Base-by-base conservation (phyloP, 2,888 invertebrate genomes). In the Drosophila putrida region DNA sequence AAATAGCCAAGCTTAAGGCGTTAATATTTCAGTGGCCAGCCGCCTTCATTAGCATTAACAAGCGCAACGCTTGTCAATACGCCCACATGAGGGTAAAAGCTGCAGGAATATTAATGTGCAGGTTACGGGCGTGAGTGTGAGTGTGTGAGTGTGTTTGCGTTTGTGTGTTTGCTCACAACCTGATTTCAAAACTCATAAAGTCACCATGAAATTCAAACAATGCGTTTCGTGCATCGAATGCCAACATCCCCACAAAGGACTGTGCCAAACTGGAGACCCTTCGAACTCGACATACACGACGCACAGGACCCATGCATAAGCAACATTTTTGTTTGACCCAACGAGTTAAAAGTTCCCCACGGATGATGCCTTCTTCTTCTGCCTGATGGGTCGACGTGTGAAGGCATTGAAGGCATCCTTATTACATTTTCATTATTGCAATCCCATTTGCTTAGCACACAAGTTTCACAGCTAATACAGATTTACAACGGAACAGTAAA, bases 131-230 rank as follows among this genome's bases (percentile, higher is more conserved):
- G 49, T 39, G 60, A 36, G 49, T 35, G 47, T 49, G 53, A 11
- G 46, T 25, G 60, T 39, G 49, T 35, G 47, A 51, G 53, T 13
- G 46, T 25, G 58, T 65, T 64, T 67, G 57, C 53, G 59, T 62
- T 71, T 63, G 74, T 71, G 64, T 85, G 84, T 77, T 84, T 77
- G 69, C 69, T 69, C 71, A 59, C 75, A 80, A 80, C 78, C 81
- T 78, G 85, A 86, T 86, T 88, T 89, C 85, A 82, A 86, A 86
- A 88, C 85, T 86, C 85, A 86, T 86, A 86, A 86, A 89, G 85
- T 89, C 89, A 88, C 89, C 89, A 89, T 86, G 88, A 89, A 89
- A 89, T 88, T 88, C 85, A 89, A 89, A 89, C 85, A 86, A 86
- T 86, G 88, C 85, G 80, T 71, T 86, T 89, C 85, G 89, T 86